Percentiles rank a stretch among this genome's conserved stretches.
phyloP scores from a whole-genome alignment of 1,140 invertebrate species.

The Drosophila nigrodunni region DNA sequence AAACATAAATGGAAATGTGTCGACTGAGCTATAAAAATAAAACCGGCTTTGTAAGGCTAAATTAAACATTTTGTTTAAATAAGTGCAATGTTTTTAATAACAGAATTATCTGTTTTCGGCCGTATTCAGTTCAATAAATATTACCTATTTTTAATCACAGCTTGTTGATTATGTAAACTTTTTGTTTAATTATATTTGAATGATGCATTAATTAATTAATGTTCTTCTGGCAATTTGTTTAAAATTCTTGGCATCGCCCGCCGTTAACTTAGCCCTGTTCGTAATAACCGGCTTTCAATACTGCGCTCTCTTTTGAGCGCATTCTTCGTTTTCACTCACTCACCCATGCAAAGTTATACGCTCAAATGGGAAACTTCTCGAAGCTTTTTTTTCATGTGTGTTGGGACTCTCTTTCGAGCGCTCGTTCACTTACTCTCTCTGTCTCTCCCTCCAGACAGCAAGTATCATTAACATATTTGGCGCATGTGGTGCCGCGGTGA shows the following conservation, averaged over 20 bases:
- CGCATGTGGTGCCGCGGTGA: conserved; percentile 50
- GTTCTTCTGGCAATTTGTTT: conserved; percentile 51
- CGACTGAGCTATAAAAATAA: conserved; percentile 37
- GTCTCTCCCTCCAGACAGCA: neutral
- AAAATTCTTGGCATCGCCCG: conserved; percentile 60
- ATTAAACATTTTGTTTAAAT: conserved; percentile 14
- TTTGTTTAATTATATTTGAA: conserved; percentile 28
- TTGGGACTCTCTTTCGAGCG: conserved; percentile 10
- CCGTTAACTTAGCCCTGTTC: conserved; percentile 25
- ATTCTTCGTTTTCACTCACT: conserved; percentile 13
- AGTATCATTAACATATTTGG: conserved; percentile 45
- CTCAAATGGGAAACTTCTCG: conserved; percentile 74
- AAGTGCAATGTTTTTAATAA: conserved; percentile 15
- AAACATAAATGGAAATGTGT: conserved; percentile 29
- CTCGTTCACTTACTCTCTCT: conserved; percentile 22
- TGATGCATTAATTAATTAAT: conserved; percentile 22
- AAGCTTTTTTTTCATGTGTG: conserved; percentile 41
- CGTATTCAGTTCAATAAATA: conserved; percentile 11
- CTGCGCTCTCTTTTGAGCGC: conserved; percentile 32
- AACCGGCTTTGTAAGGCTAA: conserved; percentile 41
- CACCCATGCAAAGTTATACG: conserved; percentile 10
- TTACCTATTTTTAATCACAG: neutral
- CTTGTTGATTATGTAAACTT: conserved; percentile 4
- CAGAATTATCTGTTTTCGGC: conserved; percentile 21
- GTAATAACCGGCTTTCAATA: conserved; percentile 66